Conservation (phyloP, 2,888 invertebrate species). For the Hylaea fasciaria region DNA sequence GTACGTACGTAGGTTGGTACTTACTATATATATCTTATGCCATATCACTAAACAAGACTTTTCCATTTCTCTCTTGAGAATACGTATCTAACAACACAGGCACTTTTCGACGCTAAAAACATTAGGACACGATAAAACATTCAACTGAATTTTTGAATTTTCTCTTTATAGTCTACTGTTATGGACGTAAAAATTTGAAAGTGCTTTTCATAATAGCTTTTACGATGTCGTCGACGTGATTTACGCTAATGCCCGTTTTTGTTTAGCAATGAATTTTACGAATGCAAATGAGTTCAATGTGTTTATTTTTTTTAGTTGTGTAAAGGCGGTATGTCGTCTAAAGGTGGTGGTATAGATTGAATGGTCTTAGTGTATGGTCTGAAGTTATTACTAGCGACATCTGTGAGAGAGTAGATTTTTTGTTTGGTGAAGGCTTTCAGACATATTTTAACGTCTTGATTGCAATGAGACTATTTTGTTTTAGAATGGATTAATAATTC, state of each 20-base stretch:
- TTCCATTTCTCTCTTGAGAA: conserved; percentile 62
- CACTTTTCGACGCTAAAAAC: conserved; percentile 55
- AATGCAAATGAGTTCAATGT: conserved; percentile 34
- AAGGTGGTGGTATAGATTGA: neutral
- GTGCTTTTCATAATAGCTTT: conserved; percentile 60
- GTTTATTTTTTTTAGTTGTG: conserved; percentile 9
- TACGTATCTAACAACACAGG: conserved; percentile 38
- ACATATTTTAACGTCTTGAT: neutral
- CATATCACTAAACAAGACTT: conserved; percentile 60
- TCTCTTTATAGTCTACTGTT: conserved; percentile 57
- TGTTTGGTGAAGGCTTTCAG: neutral
- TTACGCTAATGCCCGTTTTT: conserved; percentile 63
- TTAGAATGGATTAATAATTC: neutral
- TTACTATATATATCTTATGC: neutral
- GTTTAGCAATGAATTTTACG: conserved; percentile 39
- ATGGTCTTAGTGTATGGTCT: neutral
- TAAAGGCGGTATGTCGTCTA: conserved; percentile 1
- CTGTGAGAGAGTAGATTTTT: conserved; percentile 46
- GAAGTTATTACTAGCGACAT: conserved; percentile 45
- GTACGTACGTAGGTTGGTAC: too few relatives aligned
- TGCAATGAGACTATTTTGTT: neutral
- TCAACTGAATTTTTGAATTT: conserved; percentile 64
- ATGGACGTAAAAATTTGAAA: conserved; percentile 63
- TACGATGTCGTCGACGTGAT: conserved; percentile 65
- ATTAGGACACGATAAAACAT: conserved; percentile 67